phyloP scores from a whole-genome alignment of 2,888 invertebrate species.

The Synanthedon andrenaeformis region DNA sequence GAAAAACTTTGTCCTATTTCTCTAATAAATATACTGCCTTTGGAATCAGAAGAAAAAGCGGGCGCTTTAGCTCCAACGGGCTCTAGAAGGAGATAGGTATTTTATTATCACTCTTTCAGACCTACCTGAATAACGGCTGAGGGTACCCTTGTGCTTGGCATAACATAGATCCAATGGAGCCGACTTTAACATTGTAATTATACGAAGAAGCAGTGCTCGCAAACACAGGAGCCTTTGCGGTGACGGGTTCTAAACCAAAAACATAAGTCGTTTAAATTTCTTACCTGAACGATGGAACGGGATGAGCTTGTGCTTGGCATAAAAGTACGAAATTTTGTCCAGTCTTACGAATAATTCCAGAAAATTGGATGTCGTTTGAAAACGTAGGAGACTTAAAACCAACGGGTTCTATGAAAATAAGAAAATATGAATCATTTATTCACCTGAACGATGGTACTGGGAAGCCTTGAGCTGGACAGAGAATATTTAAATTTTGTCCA shows the following conservation, averaged over 20 bases:
- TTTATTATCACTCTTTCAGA: constrained; percentile 4
- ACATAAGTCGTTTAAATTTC: constrained; percentile 10
- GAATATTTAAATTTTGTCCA: constrained; percentile 68
- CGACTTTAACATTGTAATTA: constrained; percentile 50
- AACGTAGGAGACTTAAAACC: constrained; percentile 80
- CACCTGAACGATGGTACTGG: constrained; percentile 80
- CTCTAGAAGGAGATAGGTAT: constrained; percentile 46
- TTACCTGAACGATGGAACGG: constrained; percentile 72
- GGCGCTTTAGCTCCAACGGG: constrained; percentile 74
- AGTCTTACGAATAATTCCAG: constrained; percentile 74
- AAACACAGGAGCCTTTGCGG: constrained; percentile 62
- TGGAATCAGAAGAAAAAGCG: constrained; percentile 73
- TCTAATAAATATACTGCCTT: constrained; percentile 73
- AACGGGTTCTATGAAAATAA: constrained; percentile 68
- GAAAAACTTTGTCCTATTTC: constrained; percentile 69
- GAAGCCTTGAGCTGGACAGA: constrained; percentile 74
- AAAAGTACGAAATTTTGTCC: constrained; percentile 75
- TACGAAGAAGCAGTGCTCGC: constrained; percentile 63
- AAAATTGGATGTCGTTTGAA: constrained; percentile 76
- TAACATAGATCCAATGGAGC: constrained; percentile 57
- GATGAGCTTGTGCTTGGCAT: constrained; percentile 84
- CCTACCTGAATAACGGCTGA: constrained; percentile 77
- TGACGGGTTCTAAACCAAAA: constrained; percentile 53
- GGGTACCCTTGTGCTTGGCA: constrained; percentile 73
- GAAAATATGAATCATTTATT: constrained; percentile 20